Conservation (phyloP, 2,113 vertebrate species). For the Theristicus caerulescens region DNA sequence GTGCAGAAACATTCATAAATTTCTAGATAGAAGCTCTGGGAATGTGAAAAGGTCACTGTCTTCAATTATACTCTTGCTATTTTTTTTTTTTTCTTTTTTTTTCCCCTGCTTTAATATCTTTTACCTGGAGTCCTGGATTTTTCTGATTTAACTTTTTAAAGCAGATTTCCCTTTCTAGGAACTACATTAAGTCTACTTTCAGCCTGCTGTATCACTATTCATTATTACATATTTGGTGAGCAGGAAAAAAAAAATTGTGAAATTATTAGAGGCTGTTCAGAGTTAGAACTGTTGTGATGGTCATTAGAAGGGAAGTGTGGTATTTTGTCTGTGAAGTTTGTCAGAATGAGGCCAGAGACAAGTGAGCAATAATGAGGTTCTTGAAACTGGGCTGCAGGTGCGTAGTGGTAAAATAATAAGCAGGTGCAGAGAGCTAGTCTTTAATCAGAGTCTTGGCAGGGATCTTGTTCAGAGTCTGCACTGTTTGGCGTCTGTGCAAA, state of each 20-base stretch:
- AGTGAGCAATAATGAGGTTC: slow-evolving; percentile 34
- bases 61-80: neutral
- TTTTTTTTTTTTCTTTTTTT: too few species aligned
- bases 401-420: slow-evolving; percentile 29
- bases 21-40: slow-evolving; percentile 31
- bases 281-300: neutral
- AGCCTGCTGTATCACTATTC: neutral
- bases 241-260: neutral
- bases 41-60: slow-evolving; percentile 9
- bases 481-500: neutral
- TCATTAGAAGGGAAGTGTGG: slow-evolving; percentile 46
- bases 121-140: neutral
- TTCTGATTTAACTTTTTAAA: neutral
- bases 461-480: neutral
- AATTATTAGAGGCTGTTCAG: slow-evolving; percentile 25
- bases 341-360: slow-evolving; percentile 7
- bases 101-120: neutral
- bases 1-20: slow-evolving; percentile 4
- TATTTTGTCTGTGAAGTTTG: slow-evolving; percentile 33
- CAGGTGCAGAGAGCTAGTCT: slow-evolving; percentile 35
- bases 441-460: slow-evolving; percentile 53
- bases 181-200: slow-evolving; percentile 39
- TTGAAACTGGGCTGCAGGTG: slow-evolving; percentile 62
- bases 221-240: slow-evolving; percentile 25
- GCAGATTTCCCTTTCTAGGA: slow-evolving; percentile 42